phyloP scores from a whole-genome alignment of 2,888 invertebrate genomes.

The Lasiommata megera region DNA sequence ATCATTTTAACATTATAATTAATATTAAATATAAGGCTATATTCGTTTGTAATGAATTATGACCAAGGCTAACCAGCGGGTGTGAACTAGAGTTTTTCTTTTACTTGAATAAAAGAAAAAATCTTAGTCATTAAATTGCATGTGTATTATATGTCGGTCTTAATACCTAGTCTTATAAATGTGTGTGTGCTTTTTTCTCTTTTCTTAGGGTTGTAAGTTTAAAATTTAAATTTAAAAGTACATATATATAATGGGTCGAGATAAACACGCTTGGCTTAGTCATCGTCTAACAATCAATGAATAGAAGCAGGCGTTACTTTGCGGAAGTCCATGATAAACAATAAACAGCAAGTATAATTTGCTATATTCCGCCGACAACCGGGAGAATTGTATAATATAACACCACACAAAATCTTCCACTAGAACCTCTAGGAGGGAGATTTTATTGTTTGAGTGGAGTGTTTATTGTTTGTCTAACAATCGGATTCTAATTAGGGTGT shows the following conservation, averaged over 20 bases:
- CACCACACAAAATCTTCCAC: no score
- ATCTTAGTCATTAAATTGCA: slow-evolving; percentile 4
- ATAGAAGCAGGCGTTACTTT: no score
- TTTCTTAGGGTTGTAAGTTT: slow-evolving; percentile 28
- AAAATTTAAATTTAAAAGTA: slow-evolving; percentile 16
- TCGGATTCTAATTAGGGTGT: neutral
- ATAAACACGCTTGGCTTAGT: slow-evolving; percentile 37
- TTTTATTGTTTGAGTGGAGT: no score
- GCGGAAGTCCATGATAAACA: no score
- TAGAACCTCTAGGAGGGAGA: no score
- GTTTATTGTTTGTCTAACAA: no score
- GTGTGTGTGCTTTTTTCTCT: slow-evolving; percentile 31
- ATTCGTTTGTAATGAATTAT: no score
- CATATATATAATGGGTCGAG: slow-evolving; percentile 33
- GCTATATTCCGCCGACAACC: no score
- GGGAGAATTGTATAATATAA: no score
- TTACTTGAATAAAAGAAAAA: slow-evolving; percentile 16
- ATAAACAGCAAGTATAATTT: no score
- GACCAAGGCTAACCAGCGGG: neutral
- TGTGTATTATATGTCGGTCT: slow-evolving; percentile 17
- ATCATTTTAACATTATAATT: slow-evolving; percentile 13
- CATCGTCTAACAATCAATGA: no score
- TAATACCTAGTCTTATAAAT: slow-evolving; percentile 39
- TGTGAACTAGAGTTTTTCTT: slow-evolving; percentile 9
- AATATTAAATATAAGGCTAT: no score